Percentiles rank a stretch among this genome's conserved stretches.
Evolutionary conservation across 2,113 vertebrate species (phyloP).

Genomic region (Etia nguti): DNA sequence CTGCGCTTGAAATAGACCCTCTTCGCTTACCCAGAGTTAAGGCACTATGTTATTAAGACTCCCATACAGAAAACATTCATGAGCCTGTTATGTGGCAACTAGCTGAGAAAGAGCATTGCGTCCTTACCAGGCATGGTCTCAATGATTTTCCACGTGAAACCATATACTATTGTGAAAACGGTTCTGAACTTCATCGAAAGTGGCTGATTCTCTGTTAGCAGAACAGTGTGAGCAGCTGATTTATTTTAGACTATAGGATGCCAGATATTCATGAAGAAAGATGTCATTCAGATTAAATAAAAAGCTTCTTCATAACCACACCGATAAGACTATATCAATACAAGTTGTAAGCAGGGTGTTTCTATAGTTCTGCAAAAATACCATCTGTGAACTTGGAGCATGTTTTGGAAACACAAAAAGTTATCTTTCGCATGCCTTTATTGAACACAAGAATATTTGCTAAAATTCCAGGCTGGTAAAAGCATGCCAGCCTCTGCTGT

Average conservation of each 20-base stretch:
- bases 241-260: not conserved
- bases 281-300: not conserved
- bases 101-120: not conserved
- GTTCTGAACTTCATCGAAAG: not conserved
- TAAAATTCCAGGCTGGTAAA: not conserved
- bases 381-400: not conserved
- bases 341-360: not conserved
- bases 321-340: not conserved
- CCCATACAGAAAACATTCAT: not conserved
- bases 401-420: not conserved
- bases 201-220: not conserved
- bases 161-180: not conserved
- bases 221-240: not conserved
- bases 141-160: not conserved
- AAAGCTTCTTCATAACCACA: not conserved
- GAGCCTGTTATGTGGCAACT: not conserved
- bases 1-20: slow-evolving; percentile 65
- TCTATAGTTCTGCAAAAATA: not conserved
- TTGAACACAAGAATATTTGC: not conserved
- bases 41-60: not conserved
- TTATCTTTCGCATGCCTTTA: not conserved
- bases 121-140: not conserved
- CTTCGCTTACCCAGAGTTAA: slow-evolving; percentile 20
- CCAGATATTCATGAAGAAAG: not conserved
- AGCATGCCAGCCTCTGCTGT: not conserved